Base-by-base conservation (phyloP, 2,113 vertebrate genomes). In the Aix galericulata region DNA sequence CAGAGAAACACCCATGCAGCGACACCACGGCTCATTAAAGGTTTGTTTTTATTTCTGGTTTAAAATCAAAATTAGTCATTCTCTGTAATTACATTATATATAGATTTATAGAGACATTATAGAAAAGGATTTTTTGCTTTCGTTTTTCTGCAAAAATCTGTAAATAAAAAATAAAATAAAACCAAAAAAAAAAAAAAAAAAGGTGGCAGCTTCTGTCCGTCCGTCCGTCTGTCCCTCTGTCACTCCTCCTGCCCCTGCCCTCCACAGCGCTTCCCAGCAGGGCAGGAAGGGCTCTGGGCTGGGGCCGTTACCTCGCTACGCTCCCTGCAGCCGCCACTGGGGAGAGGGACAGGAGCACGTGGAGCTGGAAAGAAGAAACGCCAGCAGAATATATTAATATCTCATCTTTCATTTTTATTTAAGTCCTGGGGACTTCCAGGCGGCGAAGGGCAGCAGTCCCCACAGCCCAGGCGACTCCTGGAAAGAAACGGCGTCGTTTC, bases 71-170 rank as follows among this genome's bases (percentile, higher is more conserved):
- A 97, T 95, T 96, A 96, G 95, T 96, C 27, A 25, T 77, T 92
- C 94, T 97, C 93, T 94, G 95, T 97, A 97, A 95, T 97, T 97
- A 97, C 96, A 97, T 96, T 97, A 97, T 96, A 97, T 96, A 97
- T 96, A 97, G 95, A 96, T 97, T 94, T 97, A 97, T 97, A 97
- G 96, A 95, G 94, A 96, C 89, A 93, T 96, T 89, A 97, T 97
- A 97, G 96, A 97, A 97, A 97, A 97, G 69, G 75, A 63, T 88
- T 96, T 89, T 95, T 96, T 92, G 89, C 91, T 91, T 96, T 93
- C 63, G 78, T 95, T 96, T 96, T 94, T 93, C 93, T 96, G 94
- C 88, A 97, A 90, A 95, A 91, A 84, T 94, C 62, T 73, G 93
- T 79, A 95, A 95, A 96, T 94, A 93, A 90, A 96, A 95, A 96